Percentiles rank a stretch among this genome's conserved stretches.
Conservation (phyloP, 2,113 vertebrate genomes). For the Gymnocephalus cernua region DNA sequence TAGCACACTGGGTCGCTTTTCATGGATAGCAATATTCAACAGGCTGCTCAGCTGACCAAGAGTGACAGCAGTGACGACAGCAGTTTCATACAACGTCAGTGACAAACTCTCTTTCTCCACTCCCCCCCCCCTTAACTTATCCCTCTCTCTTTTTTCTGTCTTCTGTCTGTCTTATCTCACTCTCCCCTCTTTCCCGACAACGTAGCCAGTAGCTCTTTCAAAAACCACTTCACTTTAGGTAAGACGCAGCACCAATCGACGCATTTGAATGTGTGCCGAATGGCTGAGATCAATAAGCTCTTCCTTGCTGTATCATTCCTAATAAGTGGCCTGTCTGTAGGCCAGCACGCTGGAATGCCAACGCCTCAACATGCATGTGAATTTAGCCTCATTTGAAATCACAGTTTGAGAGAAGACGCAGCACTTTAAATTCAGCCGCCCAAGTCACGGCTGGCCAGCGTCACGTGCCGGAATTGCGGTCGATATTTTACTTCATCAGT, state of each 20-base stretch:
- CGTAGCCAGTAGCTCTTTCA: slow-evolving; percentile 89
- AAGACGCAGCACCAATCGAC: slow-evolving; percentile 63
- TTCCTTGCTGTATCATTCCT: slow-evolving; percentile 54
- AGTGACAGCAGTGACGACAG: background rate
- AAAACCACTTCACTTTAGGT: slow-evolving; percentile 91
- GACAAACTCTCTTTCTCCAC: slow-evolving; percentile 39
- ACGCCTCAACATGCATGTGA: background rate
- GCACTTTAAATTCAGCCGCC: background rate
- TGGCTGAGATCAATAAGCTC: slow-evolving; percentile 67
- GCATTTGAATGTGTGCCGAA: slow-evolving; percentile 62
- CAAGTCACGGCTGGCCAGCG: background rate
- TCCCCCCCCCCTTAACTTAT: slow-evolving; percentile 30
- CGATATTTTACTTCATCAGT: slow-evolving; percentile 49
- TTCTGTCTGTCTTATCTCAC: slow-evolving; percentile 23
- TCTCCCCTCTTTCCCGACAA: slow-evolving; percentile 26
- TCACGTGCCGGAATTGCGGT: slow-evolving; percentile 40
- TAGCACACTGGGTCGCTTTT: background rate
- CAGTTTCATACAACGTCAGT: slow-evolving; percentile 19
- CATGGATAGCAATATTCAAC: background rate
- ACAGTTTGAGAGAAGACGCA: background rate
- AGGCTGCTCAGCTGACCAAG: background rate
- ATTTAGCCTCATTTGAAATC: background rate
- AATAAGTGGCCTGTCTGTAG: slow-evolving; percentile 19
- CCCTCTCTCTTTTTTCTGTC: slow-evolving; percentile 26
- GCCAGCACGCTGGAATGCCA: background rate